Evolutionary conservation across 2,888 invertebrate genomes (phyloP), one percentile per base, ranked within the genome.

Genomic region (Microctonus hyperodae): DNA sequence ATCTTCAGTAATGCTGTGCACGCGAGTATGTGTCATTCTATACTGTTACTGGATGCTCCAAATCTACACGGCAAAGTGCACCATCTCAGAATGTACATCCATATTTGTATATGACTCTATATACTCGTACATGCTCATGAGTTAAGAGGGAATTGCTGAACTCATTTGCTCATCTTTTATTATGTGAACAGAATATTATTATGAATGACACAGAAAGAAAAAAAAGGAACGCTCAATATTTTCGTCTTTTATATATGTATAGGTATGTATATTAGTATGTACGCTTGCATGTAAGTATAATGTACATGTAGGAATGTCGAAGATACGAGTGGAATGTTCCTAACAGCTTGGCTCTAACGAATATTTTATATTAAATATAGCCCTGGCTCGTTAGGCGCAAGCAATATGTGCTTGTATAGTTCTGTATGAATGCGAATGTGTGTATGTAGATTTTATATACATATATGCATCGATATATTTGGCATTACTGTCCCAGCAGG

Each of bases 41-140:
- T 50, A n/a, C 23, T 25, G 64, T 50, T 44, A 16, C 35, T 50
- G n/a, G 48, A 23, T 58, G 64, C 51, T 64, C 64, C 35, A 64
- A 64, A 64, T 64, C 51, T 28, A 16, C 9, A 28, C 23, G 50
- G 37, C 48, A 62, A 37, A 37, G 23, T 62, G 58, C 58, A 25
- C 58, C 31, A 31, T 22, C 35, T 6, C 2, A 7, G n/a, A 16
- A 44, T 44, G 44, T 44, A 44, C 16, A 16, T 20, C n/a, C n/a
- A n/a, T n/a, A 44, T 9, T 20, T 5, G 11, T 20, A 31, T 16
- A 16, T 31, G 31, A 0, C n/a, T n/a, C n/a, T n/a, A 28, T 16
- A 31, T 28, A 16, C n/a, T 16, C 16, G 31, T 31, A n/a, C 10
- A 9, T 2, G 20, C 16, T n/a, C n/a, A n/a, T 44, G 6, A 7